phyloP scores from a whole-genome alignment of 2,888 invertebrate genomes.

The Tetranychus piercei region DNA sequence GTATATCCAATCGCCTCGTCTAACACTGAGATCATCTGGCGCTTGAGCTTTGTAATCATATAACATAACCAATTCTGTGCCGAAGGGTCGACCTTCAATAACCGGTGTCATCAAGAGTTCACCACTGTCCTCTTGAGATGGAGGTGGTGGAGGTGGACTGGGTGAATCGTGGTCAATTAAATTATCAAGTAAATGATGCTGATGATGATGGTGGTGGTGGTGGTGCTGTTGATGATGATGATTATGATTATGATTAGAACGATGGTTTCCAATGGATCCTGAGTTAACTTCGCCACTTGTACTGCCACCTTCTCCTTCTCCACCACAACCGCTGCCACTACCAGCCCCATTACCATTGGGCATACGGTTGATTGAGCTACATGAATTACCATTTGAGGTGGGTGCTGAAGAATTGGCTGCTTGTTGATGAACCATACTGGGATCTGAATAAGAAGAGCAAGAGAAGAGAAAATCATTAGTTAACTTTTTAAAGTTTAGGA shows the following conservation, averaged over 20 bases:
- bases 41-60: slow-evolving; percentile 92
- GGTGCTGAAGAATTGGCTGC: neutral
- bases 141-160: slow-evolving; percentile 16
- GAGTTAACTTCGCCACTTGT: neutral
- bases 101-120: neutral
- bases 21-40: slow-evolving; percentile 72
- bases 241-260: neutral
- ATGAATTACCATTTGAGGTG: slow-evolving; percentile 1
- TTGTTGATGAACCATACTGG: neutral
- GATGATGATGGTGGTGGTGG: neutral
- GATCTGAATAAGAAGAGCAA: neutral
- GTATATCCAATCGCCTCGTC: slow-evolving; percentile 84
- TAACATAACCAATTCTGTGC: slow-evolving; percentile 71
- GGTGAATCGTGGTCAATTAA: neutral
- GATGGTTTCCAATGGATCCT: neutral
- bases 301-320: neutral
- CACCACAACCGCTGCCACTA: neutral
- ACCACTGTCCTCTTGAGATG: slow-evolving; percentile 37
- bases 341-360: neutral
- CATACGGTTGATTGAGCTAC: neutral
- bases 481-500: neutral
- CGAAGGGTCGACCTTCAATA: slow-evolving; percentile 42
- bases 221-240: too few relatives aligned
- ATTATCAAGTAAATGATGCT: neutral
- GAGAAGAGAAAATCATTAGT: neutral